A percentile compares a stretch with the other conserved stretches of the same genome.
Conservation (phyloP, 2,888 invertebrate genomes). For the Deilephila elpenor region DNA sequence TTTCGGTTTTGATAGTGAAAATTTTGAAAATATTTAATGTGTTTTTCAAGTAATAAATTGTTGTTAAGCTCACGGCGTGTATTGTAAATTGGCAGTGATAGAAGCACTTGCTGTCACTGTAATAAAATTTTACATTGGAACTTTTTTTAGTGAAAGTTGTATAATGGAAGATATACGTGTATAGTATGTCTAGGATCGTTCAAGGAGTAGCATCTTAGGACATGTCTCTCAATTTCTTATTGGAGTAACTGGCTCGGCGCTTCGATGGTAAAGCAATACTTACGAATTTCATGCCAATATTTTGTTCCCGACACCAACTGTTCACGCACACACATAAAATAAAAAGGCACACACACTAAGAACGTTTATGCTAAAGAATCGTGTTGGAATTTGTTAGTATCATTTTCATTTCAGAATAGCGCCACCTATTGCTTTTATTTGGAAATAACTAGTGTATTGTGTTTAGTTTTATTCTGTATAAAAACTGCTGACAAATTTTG, state of each 20-base stretch:
- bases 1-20: background rate
- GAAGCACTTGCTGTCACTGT: background rate
- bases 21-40: too few species aligned
- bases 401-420: background rate
- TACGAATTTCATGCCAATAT: slow-evolving; percentile 55
- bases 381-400: background rate
- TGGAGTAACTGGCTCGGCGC: background rate
- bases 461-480: background rate
- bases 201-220: slow-evolving; percentile 21
- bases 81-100: slow-evolving; percentile 15
- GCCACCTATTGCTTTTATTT: background rate
- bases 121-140: background rate
- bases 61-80: background rate
- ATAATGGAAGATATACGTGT: background rate
- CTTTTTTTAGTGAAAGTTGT: background rate
- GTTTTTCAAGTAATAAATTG: background rate
- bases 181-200: background rate
- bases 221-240: background rate
- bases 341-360: slow-evolving; percentile 52
- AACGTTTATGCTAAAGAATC: slow-evolving; percentile 69
- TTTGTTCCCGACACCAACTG: slow-evolving; percentile 82
- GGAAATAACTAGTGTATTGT: too few species aligned
- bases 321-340: slow-evolving; percentile 48
- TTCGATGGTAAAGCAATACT: slow-evolving; percentile 64
- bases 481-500: slow-evolving; percentile 18